Evolutionary conservation across 2,113 vertebrate species (phyloP).

Genomic region (Vulpes vulpes): DNA sequence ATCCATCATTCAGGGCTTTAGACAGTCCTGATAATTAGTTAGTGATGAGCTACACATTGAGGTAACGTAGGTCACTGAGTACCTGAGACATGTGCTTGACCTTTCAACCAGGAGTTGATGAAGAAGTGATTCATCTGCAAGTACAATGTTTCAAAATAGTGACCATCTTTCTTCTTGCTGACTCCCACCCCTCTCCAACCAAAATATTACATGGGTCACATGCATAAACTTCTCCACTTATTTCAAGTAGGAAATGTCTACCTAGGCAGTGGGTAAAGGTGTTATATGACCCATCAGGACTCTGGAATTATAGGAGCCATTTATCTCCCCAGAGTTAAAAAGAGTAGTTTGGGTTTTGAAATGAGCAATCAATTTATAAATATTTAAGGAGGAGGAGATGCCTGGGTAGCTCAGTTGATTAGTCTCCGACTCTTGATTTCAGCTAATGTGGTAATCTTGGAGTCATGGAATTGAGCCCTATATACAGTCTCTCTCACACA

Average conservation of each 20-base stretch:
- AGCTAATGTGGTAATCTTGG: background rate
- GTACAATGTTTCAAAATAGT: constrained; percentile 49
- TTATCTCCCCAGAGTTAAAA: background rate
- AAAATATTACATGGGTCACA: background rate
- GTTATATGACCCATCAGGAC: background rate
- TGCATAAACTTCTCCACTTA: constrained; percentile 15
- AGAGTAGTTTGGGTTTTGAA: background rate
- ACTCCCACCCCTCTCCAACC: background rate
- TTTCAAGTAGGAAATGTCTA: background rate
- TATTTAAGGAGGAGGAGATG: background rate
- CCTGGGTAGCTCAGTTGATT: background rate
- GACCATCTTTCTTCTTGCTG: constrained; percentile 23
- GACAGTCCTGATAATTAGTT: background rate
- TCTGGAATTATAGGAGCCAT: background rate
- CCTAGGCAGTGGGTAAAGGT: background rate
- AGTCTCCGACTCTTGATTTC: background rate
- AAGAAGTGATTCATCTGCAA: constrained; percentile 51
- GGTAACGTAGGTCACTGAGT: background rate
- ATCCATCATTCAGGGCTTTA: background rate
- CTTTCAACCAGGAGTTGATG: background rate
- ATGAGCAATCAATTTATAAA: background rate
- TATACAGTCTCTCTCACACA: too few species aligned
- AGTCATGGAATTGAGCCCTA: background rate
- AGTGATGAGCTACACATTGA: background rate
- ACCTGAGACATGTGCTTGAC: background rate